Evolutionary conservation across 2,113 vertebrate genomes (phyloP), one percentile per base, ranked within the genome.

Genomic region (Ivindomyrus marchei): DNA sequence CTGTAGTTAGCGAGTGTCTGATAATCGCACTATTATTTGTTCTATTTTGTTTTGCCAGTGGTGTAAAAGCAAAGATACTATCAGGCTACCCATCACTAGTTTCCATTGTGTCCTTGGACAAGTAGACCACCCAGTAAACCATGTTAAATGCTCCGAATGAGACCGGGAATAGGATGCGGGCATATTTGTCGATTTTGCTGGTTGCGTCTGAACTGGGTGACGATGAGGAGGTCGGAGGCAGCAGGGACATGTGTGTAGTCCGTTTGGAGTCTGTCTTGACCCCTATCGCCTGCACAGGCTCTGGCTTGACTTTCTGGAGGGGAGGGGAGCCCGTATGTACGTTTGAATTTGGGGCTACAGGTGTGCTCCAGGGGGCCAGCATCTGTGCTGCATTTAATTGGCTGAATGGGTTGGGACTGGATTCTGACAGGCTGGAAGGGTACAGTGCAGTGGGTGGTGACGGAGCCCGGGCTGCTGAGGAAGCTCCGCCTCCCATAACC

Each of bases 121-220:
- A 96, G 96, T 99, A 99, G 90, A 99, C 98, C 92, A 99, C 98
- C 98, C 98, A 99, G 94, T 99, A 99, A 90, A 99, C 98, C 97
- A 99, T 98, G 93, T 99, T 99, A 94, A 99, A 99, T 89, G 97
- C 98, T 91, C 98, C 98, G 1, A 99, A 99, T 88, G 98, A 98
- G 92, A 99, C 97, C 50, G 98, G 98, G 94, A 99, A 99, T 91
- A 99, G 96, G 96, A 99, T 99, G 88, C 98, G 97, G 90, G 98
- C 98, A 50, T 99, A 99, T 94, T 99, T 98, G 96, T 99, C 98
- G 93, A 99, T 99, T 96, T 99, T 99, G 94, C 98, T 99, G 92
- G 98, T 98, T 92, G 97, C 98, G 85, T 94, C 95, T 66, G 93
- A 94, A 0, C 93, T 93, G 45, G 80, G 77, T 9, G 95, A 97